These are phyloP conservation scores for Leptopilina drosophilae DNA, from an alignment of 2,888 invertebrate genomes.

Conservation along the genomic window DNA sequence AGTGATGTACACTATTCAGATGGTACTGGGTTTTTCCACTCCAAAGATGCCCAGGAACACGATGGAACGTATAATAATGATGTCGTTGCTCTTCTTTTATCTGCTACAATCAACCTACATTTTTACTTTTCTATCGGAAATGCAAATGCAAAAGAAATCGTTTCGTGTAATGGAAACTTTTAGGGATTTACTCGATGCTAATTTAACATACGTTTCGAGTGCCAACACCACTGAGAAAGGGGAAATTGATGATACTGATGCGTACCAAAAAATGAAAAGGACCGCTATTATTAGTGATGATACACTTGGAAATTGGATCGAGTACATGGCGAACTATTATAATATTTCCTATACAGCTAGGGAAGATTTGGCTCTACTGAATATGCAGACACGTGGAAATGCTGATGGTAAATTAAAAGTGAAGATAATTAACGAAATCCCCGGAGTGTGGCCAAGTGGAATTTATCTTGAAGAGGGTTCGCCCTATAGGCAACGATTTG, in stretches of 20 bases:
- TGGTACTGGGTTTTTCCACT: not conserved
- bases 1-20: not conserved
- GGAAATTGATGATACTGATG: not conserved
- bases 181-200: not conserved
- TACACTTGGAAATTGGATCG: not conserved
- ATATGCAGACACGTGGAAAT: not conserved
- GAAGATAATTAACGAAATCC: not conserved
- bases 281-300: not conserved
- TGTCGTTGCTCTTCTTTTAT: not conserved
- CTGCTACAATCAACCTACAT: not conserved
- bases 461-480: not conserved
- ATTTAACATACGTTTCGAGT: not conserved
- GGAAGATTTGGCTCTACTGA: not conserved
- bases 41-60: not conserved
- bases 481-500: not conserved
- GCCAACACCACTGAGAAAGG: not conserved
- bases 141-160: not conserved
- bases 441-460: not conserved
- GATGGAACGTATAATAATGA: not conserved
- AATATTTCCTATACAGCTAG: not conserved
- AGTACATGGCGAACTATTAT: not conserved
- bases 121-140: not conserved
- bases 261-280: not conserved
- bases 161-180: not conserved
- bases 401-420: not conserved